phyloP scores from a whole-genome alignment of 2,113 vertebrate genomes.

The Gobius niger region DNA sequence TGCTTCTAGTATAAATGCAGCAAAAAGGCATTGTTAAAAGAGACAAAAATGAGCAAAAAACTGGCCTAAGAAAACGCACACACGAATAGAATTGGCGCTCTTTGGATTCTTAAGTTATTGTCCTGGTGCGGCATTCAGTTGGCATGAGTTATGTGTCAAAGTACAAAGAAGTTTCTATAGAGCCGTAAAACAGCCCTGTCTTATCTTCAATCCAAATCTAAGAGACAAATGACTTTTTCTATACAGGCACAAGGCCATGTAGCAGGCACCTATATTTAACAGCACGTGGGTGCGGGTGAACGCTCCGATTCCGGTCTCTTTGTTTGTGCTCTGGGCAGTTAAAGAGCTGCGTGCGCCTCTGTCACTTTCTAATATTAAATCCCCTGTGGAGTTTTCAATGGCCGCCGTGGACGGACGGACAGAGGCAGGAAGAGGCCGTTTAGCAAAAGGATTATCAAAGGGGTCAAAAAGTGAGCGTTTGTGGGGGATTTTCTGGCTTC shows the following conservation, averaged over 20 bases:
- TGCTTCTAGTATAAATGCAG: no score
- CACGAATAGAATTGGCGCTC: no score
- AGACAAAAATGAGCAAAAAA: no score
- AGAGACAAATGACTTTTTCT: slow-evolving; percentile 13
- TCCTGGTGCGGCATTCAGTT: no score
- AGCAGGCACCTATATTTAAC: slow-evolving; percentile 61
- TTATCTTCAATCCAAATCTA: not conserved
- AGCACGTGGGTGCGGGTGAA: slow-evolving; percentile 32
- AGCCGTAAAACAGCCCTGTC: not conserved
- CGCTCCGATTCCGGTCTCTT: slow-evolving; percentile 60
- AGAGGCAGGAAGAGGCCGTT: slow-evolving; percentile 22
- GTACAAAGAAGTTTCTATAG: no score
- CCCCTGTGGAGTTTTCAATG: slow-evolving; percentile 27
- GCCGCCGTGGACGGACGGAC: slow-evolving; percentile 12
- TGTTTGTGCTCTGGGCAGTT: slow-evolving; percentile 45
- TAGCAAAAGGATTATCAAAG: slow-evolving; percentile 15
- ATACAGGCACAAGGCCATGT: slow-evolving; percentile 10
- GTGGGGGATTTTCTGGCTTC: not conserved
- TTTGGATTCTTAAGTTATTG: no score
- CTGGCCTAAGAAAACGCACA: no score
- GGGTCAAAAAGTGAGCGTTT: slow-evolving; percentile 9
- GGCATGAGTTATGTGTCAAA: no score
- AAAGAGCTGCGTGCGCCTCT: slow-evolving; percentile 13
- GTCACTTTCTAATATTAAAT: slow-evolving; percentile 50
- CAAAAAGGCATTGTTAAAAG: no score